Evolutionary conservation across 2,797 vertebrate genomes (phyloP).

Genomic region (Ctenochaetus hawaiiensis): DNA sequence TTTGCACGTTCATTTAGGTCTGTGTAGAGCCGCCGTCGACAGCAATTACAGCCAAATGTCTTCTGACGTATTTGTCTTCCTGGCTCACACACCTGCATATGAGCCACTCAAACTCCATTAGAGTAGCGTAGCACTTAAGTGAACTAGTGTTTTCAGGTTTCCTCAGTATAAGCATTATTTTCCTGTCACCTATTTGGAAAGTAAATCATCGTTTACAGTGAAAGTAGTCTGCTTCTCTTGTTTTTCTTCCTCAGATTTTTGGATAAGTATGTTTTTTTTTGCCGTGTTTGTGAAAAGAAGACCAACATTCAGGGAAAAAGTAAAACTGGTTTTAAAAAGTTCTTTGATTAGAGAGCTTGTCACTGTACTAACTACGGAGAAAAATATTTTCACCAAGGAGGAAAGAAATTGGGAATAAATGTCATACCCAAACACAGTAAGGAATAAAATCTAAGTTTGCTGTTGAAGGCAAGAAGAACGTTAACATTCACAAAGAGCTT

Average conservation of each 20-base stretch:
- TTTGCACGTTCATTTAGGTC: conserved; percentile 4
- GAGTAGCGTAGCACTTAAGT: not conserved
- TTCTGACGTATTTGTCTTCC: conserved; percentile 1
- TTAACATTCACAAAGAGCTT: not conserved
- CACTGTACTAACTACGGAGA: not conserved
- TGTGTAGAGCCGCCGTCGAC: conserved; percentile 10
- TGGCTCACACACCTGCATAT: conserved; percentile 10
- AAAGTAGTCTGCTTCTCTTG: not conserved
- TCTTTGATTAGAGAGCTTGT: not conserved
- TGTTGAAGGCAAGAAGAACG: not conserved
- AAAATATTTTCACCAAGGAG: not conserved
- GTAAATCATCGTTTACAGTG: not conserved
- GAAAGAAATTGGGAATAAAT: not conserved
- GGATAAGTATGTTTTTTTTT: not conserved
- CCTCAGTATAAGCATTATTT: too few species aligned
- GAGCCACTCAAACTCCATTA: conserved; percentile 19
- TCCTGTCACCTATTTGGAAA: not conserved
- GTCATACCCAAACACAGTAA: not conserved
- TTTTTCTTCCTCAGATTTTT: not conserved
- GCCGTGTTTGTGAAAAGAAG: not conserved
- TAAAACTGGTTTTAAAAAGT: not conserved
- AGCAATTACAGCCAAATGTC: conserved; percentile 26
- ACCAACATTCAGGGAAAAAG: not conserved
- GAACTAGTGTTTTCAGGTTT: too few species aligned
- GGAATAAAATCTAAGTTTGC: not conserved